phyloP scores from a whole-genome alignment of 92 coral and sea anemone genomes.

The Paragorgia papillata region DNA sequence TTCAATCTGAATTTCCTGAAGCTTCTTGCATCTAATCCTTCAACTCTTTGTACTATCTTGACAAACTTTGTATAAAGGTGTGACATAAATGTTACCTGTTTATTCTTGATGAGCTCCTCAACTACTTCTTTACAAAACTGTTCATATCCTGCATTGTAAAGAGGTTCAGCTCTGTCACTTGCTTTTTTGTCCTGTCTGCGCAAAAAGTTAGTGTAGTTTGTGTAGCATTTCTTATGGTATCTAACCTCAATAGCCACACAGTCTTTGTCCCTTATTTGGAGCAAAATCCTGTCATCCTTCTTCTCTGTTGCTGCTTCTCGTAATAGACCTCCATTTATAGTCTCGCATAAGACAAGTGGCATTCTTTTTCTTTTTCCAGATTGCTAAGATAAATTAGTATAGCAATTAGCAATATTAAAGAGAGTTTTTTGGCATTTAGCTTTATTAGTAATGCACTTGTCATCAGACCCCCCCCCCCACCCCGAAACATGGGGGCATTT shows the following conservation, averaged over 20 bases:
- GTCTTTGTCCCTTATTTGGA: no score
- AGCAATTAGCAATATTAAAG: no score
- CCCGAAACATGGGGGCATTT: no score
- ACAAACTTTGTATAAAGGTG: slow-evolving; percentile 21
- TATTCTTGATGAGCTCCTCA: slow-evolving; percentile 33
- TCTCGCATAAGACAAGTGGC: slow-evolving; percentile 37
- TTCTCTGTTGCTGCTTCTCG: slow-evolving; percentile 40
- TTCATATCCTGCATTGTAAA: slow-evolving; percentile 29
- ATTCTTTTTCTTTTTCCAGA: slow-evolving; percentile 35
- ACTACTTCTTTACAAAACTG: slow-evolving; percentile 35
- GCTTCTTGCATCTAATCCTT: slow-evolving; percentile 37
- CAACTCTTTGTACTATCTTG: slow-evolving; percentile 40
- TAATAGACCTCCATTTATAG: slow-evolving; percentile 16
- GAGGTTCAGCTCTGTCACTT: slow-evolving; percentile 22
- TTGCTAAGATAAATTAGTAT: slow-evolving; percentile 15
- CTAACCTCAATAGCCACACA: no score
- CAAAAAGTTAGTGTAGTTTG: slow-evolving; percentile 38
- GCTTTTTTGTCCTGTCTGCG: slow-evolving; percentile 9
- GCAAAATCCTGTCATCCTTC: slow-evolving; percentile 30
- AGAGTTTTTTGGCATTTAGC: no score
- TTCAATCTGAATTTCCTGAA: slow-evolving; percentile 28
- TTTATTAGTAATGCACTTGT: no score
- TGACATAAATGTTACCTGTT: slow-evolving; percentile 32
- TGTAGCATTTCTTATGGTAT: slow-evolving; percentile 40
- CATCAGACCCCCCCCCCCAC: no score